phyloP scores from a whole-genome alignment of 2,888 invertebrate genomes.

The Mesorhabditis sp. region DNA sequence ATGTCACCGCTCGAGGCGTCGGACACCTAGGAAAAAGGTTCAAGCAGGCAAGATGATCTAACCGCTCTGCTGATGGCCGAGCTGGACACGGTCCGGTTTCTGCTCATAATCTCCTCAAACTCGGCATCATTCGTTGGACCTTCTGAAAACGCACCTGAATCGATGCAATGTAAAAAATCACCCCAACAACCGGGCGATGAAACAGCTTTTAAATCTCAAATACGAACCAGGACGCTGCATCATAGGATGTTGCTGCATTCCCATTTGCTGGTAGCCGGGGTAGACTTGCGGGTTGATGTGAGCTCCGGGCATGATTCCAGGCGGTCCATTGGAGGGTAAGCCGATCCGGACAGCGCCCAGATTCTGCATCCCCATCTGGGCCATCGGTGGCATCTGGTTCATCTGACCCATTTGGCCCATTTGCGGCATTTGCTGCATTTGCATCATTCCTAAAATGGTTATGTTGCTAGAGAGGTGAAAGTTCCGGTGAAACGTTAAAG shows the following conservation, averaged over 20 bases:
- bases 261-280: conserved; percentile 20
- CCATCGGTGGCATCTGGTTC: background rate
- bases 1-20: conserved; percentile 70
- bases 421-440: conserved; percentile 1
- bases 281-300: conserved; percentile 47
- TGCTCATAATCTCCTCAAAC: conserved; percentile 95
- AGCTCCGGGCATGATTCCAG: conserved; percentile 34
- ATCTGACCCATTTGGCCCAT: conserved; percentile 5
- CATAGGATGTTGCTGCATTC: too few relatives aligned
- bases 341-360: background rate
- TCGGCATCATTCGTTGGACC: conserved; percentile 72
- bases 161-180: too few relatives aligned
- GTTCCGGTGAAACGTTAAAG: too few relatives aligned
- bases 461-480: background rate
- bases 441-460: background rate
- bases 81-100: conserved; percentile 82
- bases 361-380: too few relatives aligned
- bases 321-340: conserved; percentile 1
- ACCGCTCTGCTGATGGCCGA: conserved; percentile 95
- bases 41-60: conserved; percentile 66
- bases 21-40: conserved; percentile 7
- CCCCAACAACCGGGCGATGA: too few relatives aligned
- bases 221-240: too few relatives aligned
- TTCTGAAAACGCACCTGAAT: too few relatives aligned
- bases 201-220: too few relatives aligned